A percentile compares a stretch with the other conserved stretches of the same genome.
Conservation (phyloP, 2,113 vertebrate species). For the Heterotis niloticus region DNA sequence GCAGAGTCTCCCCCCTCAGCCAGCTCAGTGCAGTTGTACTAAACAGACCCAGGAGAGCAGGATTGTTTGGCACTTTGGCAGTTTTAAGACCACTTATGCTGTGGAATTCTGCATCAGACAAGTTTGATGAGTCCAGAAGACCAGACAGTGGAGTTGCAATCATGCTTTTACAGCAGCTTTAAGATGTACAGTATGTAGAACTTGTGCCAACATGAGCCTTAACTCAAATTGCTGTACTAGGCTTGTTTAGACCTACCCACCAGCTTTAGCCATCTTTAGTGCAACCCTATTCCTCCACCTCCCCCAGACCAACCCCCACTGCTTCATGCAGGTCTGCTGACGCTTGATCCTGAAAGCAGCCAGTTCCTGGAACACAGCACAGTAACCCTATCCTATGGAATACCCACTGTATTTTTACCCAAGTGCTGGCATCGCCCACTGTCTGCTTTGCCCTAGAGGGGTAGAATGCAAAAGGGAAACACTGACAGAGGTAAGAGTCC, state of each 20-base stretch:
- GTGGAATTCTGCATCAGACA: background rate
- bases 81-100: background rate
- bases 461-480: background rate
- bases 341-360: conserved; percentile 32
- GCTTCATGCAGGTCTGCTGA: conserved; percentile 26
- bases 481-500: background rate
- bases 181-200: background rate
- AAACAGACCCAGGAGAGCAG: too few species aligned
- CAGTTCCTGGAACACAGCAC: conserved; percentile 34
- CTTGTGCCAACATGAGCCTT: background rate
- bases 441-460: conserved; percentile 25
- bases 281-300: background rate
- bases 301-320: background rate
- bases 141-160: too few species aligned
- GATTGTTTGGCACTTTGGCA: background rate
- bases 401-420: conserved; percentile 46
- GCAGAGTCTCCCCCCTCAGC: too few species aligned
- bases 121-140: too few species aligned
- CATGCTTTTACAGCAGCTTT: background rate
- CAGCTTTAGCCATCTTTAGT: conserved; percentile 13
- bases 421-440: conserved; percentile 16
- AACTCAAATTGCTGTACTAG: conserved; percentile 3
- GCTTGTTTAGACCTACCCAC: conserved; percentile 2
- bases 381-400: conserved; percentile 38
- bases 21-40: too few species aligned